Evolutionary conservation across 2,113 vertebrate species (phyloP).

Genomic region (Reinhardtius hippoglossoides): DNA sequence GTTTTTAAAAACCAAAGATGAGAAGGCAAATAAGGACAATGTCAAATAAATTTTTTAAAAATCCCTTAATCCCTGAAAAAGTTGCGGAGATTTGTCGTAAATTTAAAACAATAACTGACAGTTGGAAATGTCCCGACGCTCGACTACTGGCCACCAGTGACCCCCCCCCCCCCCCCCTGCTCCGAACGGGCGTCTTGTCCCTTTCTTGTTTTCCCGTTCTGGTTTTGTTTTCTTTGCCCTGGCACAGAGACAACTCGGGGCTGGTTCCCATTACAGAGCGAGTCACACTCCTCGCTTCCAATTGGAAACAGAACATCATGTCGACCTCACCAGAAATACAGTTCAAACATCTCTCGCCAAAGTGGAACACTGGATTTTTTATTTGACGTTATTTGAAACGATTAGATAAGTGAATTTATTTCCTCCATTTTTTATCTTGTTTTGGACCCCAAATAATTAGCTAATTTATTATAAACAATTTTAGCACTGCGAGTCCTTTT

Average conservation of each 20-base stretch:
- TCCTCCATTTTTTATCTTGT: constrained; percentile 1
- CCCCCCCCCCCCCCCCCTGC: too few relatives aligned
- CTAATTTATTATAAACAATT: not conserved
- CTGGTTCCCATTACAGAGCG: constrained; percentile 79
- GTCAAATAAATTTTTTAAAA: too few relatives aligned
- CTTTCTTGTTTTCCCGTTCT: constrained; percentile 17
- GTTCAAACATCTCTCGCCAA: constrained; percentile 39
- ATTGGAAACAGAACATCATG: constrained; percentile 75
- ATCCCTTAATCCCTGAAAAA: too few relatives aligned
- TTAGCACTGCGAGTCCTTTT: not conserved
- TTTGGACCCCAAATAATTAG: not conserved
- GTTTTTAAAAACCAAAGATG: too few relatives aligned
- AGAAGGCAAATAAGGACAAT: too few relatives aligned
- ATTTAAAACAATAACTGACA: not conserved
- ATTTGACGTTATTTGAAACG: constrained; percentile 18
- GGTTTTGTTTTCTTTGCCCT: constrained; percentile 18
- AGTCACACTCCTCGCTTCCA: constrained; percentile 66
- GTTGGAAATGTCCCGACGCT: not conserved
- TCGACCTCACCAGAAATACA: constrained; percentile 37
- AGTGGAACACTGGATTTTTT: not conserved
- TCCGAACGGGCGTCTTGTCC: constrained; percentile 42
- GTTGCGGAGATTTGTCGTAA: not conserved
- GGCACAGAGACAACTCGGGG: constrained; percentile 48
- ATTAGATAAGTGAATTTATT: constrained; percentile 5
- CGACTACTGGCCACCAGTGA: constrained; percentile 25